Percentiles rank a stretch among this genome's conserved stretches.
These are phyloP conservation scores for Arctocebus calabarensis DNA, from an alignment of 2,797 vertebrate genomes.

Conservation along the genomic window DNA sequence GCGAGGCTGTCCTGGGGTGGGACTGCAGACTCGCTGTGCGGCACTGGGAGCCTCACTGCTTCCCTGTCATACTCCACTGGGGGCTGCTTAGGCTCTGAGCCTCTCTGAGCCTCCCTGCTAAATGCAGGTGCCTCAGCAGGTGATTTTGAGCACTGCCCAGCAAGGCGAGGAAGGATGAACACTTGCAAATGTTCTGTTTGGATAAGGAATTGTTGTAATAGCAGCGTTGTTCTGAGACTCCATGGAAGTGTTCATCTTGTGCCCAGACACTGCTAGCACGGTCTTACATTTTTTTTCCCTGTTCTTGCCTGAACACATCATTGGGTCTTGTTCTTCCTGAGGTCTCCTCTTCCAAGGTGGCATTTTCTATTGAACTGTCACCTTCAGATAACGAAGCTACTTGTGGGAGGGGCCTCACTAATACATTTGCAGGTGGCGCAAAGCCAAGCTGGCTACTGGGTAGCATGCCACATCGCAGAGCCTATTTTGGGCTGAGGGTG, in stretches of 20 bases:
- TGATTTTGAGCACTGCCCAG: not conserved
- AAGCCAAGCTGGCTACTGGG: not conserved
- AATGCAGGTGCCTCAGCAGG: not conserved
- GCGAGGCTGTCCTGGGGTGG: not conserved
- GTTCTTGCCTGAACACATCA: not conserved
- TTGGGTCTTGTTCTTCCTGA: constrained; percentile 63
- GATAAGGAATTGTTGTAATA: fast-evolving
- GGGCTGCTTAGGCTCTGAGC: not conserved
- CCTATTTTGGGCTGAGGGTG: not conserved
- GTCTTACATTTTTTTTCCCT: not conserved
- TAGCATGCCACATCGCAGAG: not conserved
- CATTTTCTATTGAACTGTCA: constrained; percentile 71
- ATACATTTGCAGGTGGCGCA: not conserved
- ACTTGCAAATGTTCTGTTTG: fast-evolving
- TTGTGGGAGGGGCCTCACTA: not conserved
- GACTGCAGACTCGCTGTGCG: not conserved
- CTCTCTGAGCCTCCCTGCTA: not conserved
- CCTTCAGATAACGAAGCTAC: constrained; percentile 73
- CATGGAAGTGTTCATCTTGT: not conserved
- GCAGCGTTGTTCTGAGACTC: fast-evolving
- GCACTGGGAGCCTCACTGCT: too few relatives aligned
- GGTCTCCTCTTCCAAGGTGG: constrained; percentile 54
- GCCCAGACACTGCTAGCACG: not conserved
- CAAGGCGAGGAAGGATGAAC: fast-evolving
- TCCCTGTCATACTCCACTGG: not conserved